Conservation (phyloP, 2,113 vertebrate genomes). For the Phoxinus phoxinus region DNA sequence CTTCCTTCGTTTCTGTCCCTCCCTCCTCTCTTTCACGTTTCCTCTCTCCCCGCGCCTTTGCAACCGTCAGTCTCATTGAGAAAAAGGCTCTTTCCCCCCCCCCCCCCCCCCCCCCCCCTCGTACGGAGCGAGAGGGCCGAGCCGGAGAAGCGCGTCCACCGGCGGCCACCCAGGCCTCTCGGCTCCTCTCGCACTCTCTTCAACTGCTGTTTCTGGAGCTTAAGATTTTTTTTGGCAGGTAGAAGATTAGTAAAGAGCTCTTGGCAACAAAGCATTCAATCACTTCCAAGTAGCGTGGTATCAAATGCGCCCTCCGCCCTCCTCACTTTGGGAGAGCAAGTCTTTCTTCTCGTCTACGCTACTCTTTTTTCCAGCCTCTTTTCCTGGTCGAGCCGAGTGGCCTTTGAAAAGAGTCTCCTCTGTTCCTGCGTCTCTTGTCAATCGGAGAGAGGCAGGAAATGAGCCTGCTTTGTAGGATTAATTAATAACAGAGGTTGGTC, state of each 20-base stretch:
- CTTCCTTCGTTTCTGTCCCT: slow-evolving; percentile 36
- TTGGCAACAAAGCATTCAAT: slow-evolving; percentile 90
- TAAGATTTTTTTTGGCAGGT: slow-evolving; percentile 83
- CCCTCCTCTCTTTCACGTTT: not conserved
- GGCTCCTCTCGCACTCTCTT: slow-evolving; percentile 69
- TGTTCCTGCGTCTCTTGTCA: slow-evolving; percentile 91
- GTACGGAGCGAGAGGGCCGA: slow-evolving; percentile 55
- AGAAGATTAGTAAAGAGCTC: slow-evolving; percentile 86
- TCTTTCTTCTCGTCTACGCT: slow-evolving; percentile 84
- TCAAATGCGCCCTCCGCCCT: slow-evolving; percentile 90
- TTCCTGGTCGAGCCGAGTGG: slow-evolving; percentile 85
- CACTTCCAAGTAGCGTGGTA: slow-evolving; percentile 86
- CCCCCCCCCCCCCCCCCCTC: slow-evolving; percentile 65
- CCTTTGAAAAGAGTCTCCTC: slow-evolving; percentile 89
- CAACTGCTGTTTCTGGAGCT: slow-evolving; percentile 70
- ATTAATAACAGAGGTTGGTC: slow-evolving; percentile 97
- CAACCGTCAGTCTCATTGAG: slow-evolving; percentile 78
- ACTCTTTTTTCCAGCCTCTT: slow-evolving; percentile 71
- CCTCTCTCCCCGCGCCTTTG: slow-evolving; percentile 35
- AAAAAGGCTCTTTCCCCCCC: slow-evolving; percentile 69
- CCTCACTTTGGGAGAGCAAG: slow-evolving; percentile 79
- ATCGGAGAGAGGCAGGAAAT: slow-evolving; percentile 96
- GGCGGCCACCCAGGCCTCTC: slow-evolving; percentile 66
- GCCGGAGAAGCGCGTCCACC: slow-evolving; percentile 60
- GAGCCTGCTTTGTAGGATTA: slow-evolving; percentile 98